Base-by-base conservation (phyloP, 2,797 vertebrate genomes). In the Syndactyla subalaris region DNA sequence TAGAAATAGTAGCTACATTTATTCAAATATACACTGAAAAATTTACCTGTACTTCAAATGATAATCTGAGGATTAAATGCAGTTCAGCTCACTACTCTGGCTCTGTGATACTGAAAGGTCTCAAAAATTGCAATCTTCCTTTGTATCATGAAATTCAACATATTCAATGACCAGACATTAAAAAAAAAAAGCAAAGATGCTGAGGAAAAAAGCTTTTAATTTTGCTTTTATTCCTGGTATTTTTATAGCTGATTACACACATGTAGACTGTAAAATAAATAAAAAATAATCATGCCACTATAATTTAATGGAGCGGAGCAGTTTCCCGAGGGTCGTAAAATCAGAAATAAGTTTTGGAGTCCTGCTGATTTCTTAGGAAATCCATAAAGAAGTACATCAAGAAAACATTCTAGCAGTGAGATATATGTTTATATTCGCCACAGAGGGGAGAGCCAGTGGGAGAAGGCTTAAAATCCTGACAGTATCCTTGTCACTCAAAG, bases 391-490 rank as follows among this genome's bases (percentile, higher is more conserved):
- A 58, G 5, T 59, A 36, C 2, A 59, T 38, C 6, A 48, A 63
- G 26, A 48, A 78, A 91, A 26, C 16, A 51, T 51, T 48, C 29
- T 23, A 70, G 29, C 11, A 49, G 10, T 39, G 45, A 59, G 21
- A 78, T 19, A 15, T 17, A 38, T 5, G 2, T 30, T 85, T 52
- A 45, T 48, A 62, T 78, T 77, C 2, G 10, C 39, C 39, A n/a
- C 41, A 26, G 11, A 6, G 27, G 12, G 10, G 15, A 21, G 10
- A 0, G 9, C 9, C 3, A 18, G n/a, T 14, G 30, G 23, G 5
- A 7, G 12, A 66, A 70, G 24, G 74, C 19, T 36, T 79, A 8
- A 76, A 75, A 85, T 48, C 27, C 59, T 82, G 32, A 26, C 83
- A 61, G 8, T n/a, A 61, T 43, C 26, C 24, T 34, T 58, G 21